phyloP scores from a whole-genome alignment of 1,140 invertebrate species.

The Euschistus heros region DNA sequence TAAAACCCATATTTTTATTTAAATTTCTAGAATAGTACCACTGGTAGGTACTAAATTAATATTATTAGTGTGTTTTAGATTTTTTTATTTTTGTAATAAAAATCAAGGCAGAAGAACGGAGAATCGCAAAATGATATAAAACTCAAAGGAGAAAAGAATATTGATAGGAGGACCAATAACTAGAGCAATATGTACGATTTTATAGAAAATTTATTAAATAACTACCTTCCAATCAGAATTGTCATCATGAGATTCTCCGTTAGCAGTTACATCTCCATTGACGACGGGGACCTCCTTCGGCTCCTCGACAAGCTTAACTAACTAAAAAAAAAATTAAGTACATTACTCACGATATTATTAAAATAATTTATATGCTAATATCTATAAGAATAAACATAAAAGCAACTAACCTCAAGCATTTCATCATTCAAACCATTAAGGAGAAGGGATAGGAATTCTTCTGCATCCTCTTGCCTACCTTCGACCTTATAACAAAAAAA shows the following conservation, averaged over 20 bases:
- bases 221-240: slow-evolving; percentile 60
- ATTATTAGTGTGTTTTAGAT: too few relatives aligned
- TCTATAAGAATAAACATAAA: slow-evolving; percentile 2
- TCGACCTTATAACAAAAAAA: slow-evolving; percentile 42
- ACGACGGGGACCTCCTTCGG: slow-evolving; percentile 31
- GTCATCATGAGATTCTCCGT: slow-evolving; percentile 39
- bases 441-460: slow-evolving; percentile 85
- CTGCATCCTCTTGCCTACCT: slow-evolving; percentile 86
- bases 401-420: slow-evolving; percentile 65
- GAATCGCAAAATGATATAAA: too few relatives aligned
- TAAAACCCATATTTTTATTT: too few relatives aligned
- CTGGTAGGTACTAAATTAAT: too few relatives aligned
- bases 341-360: not conserved
- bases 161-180: too few relatives aligned
- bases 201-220: slow-evolving; percentile 16
- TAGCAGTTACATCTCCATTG: slow-evolving; percentile 39
- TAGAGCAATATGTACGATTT: too few relatives aligned
- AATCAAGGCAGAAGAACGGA: too few relatives aligned
- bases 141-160: too few relatives aligned
- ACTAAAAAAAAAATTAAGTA: slow-evolving; percentile 37
- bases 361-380: not conserved
- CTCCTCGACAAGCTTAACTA: slow-evolving; percentile 52
- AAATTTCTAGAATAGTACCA: too few relatives aligned
- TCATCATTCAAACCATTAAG: slow-evolving; percentile 91
- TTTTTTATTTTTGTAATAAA: too few relatives aligned